A percentile compares a stretch with the other conserved stretches of the same genome.
Conservation (phyloP, 2,888 invertebrate genomes). For the Agonum fuliginosum region DNA sequence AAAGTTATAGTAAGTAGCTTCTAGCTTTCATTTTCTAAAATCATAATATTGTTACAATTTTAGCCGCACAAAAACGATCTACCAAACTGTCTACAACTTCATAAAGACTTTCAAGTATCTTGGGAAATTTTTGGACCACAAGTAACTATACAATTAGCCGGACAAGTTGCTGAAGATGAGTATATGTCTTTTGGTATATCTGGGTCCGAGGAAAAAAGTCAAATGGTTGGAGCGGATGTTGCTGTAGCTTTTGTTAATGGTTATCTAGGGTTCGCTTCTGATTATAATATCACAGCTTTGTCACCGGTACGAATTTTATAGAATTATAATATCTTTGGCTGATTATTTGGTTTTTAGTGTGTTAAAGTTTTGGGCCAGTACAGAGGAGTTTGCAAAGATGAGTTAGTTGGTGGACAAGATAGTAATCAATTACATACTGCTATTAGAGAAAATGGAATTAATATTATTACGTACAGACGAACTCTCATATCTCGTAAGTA, state of each 20-base stretch:
- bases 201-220: constrained; percentile 81
- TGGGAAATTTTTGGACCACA: constrained; percentile 95
- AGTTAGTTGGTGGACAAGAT: constrained; percentile 86
- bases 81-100: constrained; percentile 90
- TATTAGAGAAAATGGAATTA: constrained; percentile 83
- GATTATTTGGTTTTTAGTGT: constrained; percentile 77
- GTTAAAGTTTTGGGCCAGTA: constrained; percentile 90
- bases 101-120: constrained; percentile 87
- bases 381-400: constrained; percentile 91
- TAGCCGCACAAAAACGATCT: constrained; percentile 79
- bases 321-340: background rate
- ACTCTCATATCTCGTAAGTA: constrained; percentile 82
- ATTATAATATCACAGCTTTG: constrained; percentile 90
- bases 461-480: constrained; percentile 85
- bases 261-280: constrained; percentile 83
- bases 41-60: constrained; percentile 48
- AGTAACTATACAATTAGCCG: constrained; percentile 89
- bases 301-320: constrained; percentile 79
- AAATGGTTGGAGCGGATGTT: constrained; percentile 91
- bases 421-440: constrained; percentile 88
- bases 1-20: constrained; percentile 74
- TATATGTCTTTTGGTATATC: constrained; percentile 94
- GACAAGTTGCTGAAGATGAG: constrained; percentile 83
- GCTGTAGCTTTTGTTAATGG: constrained; percentile 85
- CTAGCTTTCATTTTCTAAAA: constrained; percentile 60